phyloP scores from a whole-genome alignment of 2,797 vertebrate species.

The Ispidina picta region DNA sequence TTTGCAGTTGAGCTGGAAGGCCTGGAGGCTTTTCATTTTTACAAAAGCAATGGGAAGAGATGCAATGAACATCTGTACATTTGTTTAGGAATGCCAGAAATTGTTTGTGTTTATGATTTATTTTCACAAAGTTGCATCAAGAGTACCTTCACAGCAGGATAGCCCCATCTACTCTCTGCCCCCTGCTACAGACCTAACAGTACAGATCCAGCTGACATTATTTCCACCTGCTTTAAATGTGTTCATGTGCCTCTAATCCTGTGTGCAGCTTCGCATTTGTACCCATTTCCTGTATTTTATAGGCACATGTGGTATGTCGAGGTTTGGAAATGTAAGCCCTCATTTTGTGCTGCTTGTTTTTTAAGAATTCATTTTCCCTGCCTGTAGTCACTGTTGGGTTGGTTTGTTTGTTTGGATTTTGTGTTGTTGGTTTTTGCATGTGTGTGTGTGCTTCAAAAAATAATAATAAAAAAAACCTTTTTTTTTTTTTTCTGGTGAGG shows the following conservation, averaged over 20 bases:
- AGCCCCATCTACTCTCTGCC: conserved; percentile 12
- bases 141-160: background rate
- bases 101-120: conserved; percentile 30
- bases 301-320: conserved; percentile 68
- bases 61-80: conserved; percentile 20
- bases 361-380: conserved; percentile 42
- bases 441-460: background rate
- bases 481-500: background rate
- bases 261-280: conserved; percentile 69
- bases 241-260: conserved; percentile 72
- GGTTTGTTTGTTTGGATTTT: too few relatives aligned
- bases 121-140: conserved; percentile 8
- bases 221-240: conserved; percentile 71
- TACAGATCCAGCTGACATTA: conserved; percentile 53
- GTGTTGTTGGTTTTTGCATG: too few relatives aligned
- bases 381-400: background rate
- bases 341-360: conserved; percentile 44
- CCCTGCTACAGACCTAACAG: conserved; percentile 35
- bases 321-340: conserved; percentile 55
- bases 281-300: conserved; percentile 73
- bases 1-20: conserved; percentile 33
- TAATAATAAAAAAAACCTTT: background rate
- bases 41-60: conserved; percentile 19
- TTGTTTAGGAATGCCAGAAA: conserved; percentile 6
- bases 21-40: conserved; percentile 29